Evolutionary conservation across 2,888 invertebrate species (phyloP).

Genomic region (Latrodectus hesperus): DNA sequence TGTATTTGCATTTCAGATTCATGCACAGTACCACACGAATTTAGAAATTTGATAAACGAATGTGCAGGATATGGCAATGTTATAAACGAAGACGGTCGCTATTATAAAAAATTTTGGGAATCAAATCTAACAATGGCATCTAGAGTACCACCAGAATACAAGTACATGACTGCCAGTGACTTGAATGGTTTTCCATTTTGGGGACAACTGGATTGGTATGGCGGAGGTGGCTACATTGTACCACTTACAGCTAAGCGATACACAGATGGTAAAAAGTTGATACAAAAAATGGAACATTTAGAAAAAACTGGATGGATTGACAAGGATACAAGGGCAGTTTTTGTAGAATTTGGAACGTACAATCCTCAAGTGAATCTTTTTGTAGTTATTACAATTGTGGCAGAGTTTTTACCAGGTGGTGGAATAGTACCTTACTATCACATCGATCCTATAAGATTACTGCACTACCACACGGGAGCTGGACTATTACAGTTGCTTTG

Average conservation of each 20-base stretch:
- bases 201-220: constrained; percentile 75
- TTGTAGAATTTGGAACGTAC: constrained; percentile 77
- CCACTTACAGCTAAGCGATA: constrained; percentile 73
- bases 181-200: constrained; percentile 75
- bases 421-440: constrained; percentile 71
- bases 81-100: constrained; percentile 48
- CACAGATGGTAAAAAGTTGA: constrained; percentile 51
- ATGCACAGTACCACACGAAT: constrained; percentile 43
- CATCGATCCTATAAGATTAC: constrained; percentile 72
- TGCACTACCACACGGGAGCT: constrained; percentile 75
- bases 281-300: constrained; percentile 70
- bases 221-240: constrained; percentile 77
- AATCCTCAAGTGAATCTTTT: constrained; percentile 74
- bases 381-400: constrained; percentile 70
- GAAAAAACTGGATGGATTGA: constrained; percentile 75
- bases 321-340: constrained; percentile 76
- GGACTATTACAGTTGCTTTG: constrained; percentile 75
- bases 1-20: constrained; percentile 35
- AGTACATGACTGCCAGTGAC: constrained; percentile 73
- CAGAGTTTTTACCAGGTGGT: constrained; percentile 72
- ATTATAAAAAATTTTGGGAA: constrained; percentile 45
- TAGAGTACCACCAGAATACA: constrained; percentile 62
- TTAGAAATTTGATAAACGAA: constrained; percentile 36
- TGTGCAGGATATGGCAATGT: constrained; percentile 61
- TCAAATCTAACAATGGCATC: constrained; percentile 39